These are phyloP conservation scores for Tadarida brasiliensis DNA, from an alignment of 2,797 vertebrate species.

Conservation along the genomic window DNA sequence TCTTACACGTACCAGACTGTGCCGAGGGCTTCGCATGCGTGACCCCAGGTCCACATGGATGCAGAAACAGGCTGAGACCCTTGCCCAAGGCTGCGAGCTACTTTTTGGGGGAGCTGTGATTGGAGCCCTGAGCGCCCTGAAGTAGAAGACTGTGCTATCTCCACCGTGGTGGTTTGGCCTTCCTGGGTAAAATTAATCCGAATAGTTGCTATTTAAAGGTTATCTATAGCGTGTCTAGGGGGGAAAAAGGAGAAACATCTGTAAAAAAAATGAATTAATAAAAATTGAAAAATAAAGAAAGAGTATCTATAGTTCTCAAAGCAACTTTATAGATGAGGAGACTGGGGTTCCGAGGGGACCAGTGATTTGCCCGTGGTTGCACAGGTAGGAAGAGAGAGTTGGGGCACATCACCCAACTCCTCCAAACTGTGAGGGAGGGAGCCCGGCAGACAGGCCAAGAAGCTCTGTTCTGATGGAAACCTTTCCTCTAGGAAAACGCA, in stretches of 20 bases:
- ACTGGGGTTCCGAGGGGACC: background rate
- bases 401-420: background rate
- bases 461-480: background rate
- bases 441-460: background rate
- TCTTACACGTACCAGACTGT: background rate
- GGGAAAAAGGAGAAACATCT: too few species aligned
- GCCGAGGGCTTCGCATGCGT: accelerated
- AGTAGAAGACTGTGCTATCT: background rate
- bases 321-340: background rate
- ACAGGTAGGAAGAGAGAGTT: background rate
- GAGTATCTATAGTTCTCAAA: background rate
- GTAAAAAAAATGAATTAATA: too few species aligned
- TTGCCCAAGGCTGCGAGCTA: background rate
- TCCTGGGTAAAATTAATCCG: background rate
- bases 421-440: background rate
- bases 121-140: background rate
- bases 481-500: background rate
- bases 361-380: background rate
- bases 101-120: background rate
- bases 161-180: background rate
- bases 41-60: accelerated
- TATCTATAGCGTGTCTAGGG: background rate
- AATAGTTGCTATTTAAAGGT: background rate
- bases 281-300: background rate
- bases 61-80: background rate